Base-by-base conservation (phyloP, 2,113 vertebrate species). In the Epinephelus fuscoguttatus region DNA sequence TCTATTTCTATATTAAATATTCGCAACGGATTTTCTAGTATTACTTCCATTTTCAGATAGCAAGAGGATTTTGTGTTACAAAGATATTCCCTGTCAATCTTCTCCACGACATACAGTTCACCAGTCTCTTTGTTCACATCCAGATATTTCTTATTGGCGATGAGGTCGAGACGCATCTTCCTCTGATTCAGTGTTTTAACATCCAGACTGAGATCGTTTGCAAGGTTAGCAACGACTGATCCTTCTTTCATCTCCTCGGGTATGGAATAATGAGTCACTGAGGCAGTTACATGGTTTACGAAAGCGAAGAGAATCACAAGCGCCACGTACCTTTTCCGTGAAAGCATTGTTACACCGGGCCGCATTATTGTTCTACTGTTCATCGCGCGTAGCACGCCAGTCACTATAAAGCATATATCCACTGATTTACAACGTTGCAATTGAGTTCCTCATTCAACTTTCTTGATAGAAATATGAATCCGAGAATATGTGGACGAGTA, bases 121-220 rank as follows among this genome's bases (percentile, higher is more conserved):
- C 96, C 95, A 23, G 94, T 96, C 1, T 96, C 93, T 92, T 95
- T 94, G 80, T 96, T 96, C 23, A 96, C 91, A 3, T 95, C 95
- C 57, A 97, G 73, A 86, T 96, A 96, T 90, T 95, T 92, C 6
- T 92, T 92, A 21, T 92, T 89, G 0, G 84, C 63, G 0, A 84
- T 75, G 4, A 90, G 75, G 4, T 95, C 94, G 0, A 95, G 52
- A 0, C 91, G 83, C 75, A 94, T 90, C 55, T 93, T 86, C 64
- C 94, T 88, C 80, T 91, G 86, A 18, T 59, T 90, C 18, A 95
- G 62, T 11, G 89, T 90, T 75, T 68, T 87, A 0, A 91, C 81
- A 55, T 93, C 87, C 81, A 97, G 81, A 1, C 95, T 91, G 62
- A 97, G 88, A 84, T 96, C 96, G 53, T 94, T 86, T 0, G 93